phyloP scores from a whole-genome alignment of 2,113 vertebrate genomes.

The Monarcha castaneiventris region DNA sequence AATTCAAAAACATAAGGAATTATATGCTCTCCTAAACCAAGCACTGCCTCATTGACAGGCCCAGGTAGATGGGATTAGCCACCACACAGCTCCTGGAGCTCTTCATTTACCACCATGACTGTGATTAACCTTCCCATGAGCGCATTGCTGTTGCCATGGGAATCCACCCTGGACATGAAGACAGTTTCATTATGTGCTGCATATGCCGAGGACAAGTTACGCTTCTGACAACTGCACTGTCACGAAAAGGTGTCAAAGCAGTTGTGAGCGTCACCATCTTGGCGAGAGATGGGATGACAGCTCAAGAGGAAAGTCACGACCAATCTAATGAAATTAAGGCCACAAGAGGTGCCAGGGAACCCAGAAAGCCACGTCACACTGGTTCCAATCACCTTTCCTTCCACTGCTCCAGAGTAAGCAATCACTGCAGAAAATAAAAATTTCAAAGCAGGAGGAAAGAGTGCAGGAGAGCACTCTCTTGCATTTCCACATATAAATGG shows the following conservation, averaged over 20 bases:
- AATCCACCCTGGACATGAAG: not conserved
- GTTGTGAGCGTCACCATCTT: not conserved
- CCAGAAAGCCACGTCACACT: not conserved
- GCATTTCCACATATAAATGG: not conserved
- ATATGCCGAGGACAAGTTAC: not conserved
- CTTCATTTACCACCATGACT: slow-evolving; percentile 10
- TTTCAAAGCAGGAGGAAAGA: not conserved
- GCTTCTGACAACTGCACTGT: not conserved
- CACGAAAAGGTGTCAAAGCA: not conserved
- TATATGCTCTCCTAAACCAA: not conserved
- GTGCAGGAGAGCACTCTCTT: not conserved
- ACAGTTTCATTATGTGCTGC: not conserved
- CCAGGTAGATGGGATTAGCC: not conserved
- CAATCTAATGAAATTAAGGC: not conserved
- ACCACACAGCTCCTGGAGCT: not conserved
- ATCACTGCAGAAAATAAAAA: not conserved
- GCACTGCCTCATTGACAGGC: not conserved
- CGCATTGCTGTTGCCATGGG: slow-evolving; percentile 12
- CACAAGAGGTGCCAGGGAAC: not conserved
- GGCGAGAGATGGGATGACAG: not conserved
- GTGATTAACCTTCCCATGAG: slow-evolving; percentile 38
- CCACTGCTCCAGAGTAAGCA: not conserved
- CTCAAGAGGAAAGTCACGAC: not conserved
- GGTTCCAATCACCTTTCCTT: not conserved
- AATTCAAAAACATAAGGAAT: not conserved